Evolutionary conservation across 2,797 vertebrate genomes (phyloP).

Genomic region (Adelosebastes latens): DNA sequence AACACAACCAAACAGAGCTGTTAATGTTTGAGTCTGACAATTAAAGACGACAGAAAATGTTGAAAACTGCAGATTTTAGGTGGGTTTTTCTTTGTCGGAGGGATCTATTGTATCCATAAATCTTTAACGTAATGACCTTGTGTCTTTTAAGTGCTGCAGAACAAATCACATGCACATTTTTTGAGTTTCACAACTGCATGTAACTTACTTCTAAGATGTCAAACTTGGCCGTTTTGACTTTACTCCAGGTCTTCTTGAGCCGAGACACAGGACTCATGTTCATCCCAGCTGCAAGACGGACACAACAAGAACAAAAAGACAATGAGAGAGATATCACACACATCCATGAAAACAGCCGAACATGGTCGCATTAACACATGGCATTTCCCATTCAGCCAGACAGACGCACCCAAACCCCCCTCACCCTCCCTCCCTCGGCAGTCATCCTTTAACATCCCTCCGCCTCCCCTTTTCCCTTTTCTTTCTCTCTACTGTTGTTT

Average conservation of each 20-base stretch:
- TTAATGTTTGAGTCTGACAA: not conserved
- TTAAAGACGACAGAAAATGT: not conserved
- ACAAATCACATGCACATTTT: not conserved
- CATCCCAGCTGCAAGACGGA: slow-evolving; percentile 89
- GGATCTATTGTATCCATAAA: not conserved
- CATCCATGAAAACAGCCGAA: slow-evolving; percentile 44
- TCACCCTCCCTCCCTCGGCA: slow-evolving; percentile 16
- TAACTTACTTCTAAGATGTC: slow-evolving; percentile 91
- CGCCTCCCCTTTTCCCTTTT: not conserved
- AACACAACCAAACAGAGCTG: not conserved
- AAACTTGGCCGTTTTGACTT: slow-evolving; percentile 96
- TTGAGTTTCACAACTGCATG: not conserved
- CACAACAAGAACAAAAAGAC: not conserved
- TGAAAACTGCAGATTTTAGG: not conserved
- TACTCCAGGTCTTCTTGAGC: slow-evolving; percentile 96
- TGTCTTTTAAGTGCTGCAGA: not conserved
- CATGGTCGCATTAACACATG: slow-evolving; percentile 48
- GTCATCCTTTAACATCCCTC: not conserved
- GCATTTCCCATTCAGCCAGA: slow-evolving; percentile 40
- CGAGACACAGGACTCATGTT: slow-evolving; percentile 96
- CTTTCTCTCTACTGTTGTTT: slow-evolving; percentile 25
- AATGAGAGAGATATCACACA: slow-evolving; percentile 41
- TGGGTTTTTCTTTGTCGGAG: not conserved
- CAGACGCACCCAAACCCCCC: slow-evolving; percentile 12
- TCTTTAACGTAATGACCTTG: too few species aligned